Conservation (phyloP, 2,888 invertebrate genomes). For the Ferrisia virgata region DNA sequence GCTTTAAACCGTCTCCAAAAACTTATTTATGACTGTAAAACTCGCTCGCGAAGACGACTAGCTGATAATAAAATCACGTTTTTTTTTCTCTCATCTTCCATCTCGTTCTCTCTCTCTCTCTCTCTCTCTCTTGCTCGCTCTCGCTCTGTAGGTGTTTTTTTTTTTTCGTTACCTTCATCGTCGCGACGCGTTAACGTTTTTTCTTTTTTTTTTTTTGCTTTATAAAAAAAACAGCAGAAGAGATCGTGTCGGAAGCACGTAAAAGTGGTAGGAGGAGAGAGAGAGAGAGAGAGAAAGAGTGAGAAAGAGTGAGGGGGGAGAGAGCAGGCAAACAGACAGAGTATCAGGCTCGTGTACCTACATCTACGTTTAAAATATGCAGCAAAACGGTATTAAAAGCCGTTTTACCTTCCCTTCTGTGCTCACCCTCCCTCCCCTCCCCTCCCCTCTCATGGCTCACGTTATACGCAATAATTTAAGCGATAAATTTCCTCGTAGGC, state of each 20-base stretch:
- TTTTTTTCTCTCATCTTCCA: background rate
- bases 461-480: background rate
- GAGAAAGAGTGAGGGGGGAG: no score
- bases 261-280: no score
- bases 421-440: no score
- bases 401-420: no score
- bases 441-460: background rate
- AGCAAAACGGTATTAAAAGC: background rate
- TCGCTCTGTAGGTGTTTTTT: no score
- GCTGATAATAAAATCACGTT: conserved; percentile 36
- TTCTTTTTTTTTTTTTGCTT: no score
- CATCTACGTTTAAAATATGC: conserved; percentile 11
- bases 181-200: background rate
- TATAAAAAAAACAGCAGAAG: no score
- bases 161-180: no score
- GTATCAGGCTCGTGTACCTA: no score
- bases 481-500: background rate
- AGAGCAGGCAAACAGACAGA: background rate
- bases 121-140: background rate
- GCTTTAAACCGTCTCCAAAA: conserved; percentile 35
- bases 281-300: no score
- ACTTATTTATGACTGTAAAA: conserved; percentile 35
- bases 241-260: no score
- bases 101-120: background rate
- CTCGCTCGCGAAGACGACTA: background rate